These are phyloP conservation scores for Aphyosemion australe DNA, from an alignment of 2,113 vertebrate species.

Conservation along the genomic window DNA sequence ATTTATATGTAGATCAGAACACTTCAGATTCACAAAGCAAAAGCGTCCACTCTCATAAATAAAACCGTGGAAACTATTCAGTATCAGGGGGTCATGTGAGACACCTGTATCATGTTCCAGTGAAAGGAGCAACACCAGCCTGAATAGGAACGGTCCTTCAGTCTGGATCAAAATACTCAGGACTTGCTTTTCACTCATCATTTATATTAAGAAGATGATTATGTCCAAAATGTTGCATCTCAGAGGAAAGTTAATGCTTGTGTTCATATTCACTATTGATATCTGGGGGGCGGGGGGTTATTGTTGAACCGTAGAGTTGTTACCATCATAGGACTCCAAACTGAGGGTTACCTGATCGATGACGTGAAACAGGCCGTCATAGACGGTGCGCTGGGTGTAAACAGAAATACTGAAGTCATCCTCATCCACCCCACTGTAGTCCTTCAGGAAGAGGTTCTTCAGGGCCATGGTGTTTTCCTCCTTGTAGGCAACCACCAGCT, in stretches of 20 bases:
- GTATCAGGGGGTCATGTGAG: background rate
- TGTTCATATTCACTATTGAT: too few relatives aligned
- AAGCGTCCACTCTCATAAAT: background rate
- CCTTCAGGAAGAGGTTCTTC: slow-evolving; percentile 92
- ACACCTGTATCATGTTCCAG: background rate
- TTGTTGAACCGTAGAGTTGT: too few relatives aligned
- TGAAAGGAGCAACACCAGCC: background rate
- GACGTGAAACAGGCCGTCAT: slow-evolving; percentile 86
- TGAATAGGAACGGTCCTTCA: background rate
- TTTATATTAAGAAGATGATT: background rate
- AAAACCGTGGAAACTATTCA: background rate
- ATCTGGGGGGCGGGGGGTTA: too few relatives aligned
- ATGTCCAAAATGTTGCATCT: too few relatives aligned
- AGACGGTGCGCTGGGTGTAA: slow-evolving; percentile 85
- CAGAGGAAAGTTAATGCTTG: too few relatives aligned
- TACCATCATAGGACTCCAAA: too few relatives aligned
- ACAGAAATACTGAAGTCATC: slow-evolving; percentile 88
- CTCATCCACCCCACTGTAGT: slow-evolving; percentile 87
- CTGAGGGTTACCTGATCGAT: slow-evolving; percentile 85
- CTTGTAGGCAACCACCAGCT: slow-evolving; percentile 94
- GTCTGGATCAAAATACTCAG: background rate
- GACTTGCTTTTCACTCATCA: background rate
- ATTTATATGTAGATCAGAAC: too few relatives aligned
- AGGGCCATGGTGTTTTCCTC: slow-evolving; percentile 90
- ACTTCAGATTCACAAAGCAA: background rate